Conservation (phyloP, 1,140 invertebrate genomes). For the Cotesia vestalis region DNA sequence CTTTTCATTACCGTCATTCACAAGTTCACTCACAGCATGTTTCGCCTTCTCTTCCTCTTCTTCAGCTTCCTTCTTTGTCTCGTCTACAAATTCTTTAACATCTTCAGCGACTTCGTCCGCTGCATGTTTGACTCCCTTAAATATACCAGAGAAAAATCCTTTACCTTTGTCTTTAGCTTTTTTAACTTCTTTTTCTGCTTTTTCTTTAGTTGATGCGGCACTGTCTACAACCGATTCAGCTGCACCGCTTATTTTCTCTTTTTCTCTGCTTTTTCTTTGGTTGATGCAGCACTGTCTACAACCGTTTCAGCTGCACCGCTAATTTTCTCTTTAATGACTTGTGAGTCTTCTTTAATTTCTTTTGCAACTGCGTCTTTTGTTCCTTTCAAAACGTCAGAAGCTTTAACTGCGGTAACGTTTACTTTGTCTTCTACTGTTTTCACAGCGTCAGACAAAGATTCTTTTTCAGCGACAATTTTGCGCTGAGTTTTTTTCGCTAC, state of each 20-base stretch:
- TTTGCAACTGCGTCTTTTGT: slow-evolving; percentile 19
- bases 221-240: neutral
- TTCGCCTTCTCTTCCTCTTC: slow-evolving; percentile 33
- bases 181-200: slow-evolving; percentile 27
- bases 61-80: slow-evolving; percentile 39
- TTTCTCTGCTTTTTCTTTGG: slow-evolving; percentile 41
- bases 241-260: no score
- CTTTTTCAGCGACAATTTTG: slow-evolving; percentile 2
- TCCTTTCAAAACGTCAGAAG: slow-evolving; percentile 6
- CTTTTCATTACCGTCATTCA: slow-evolving; percentile 32
- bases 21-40: neutral
- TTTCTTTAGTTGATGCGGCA: slow-evolving; percentile 21
- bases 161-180: slow-evolving; percentile 37
- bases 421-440: slow-evolving; percentile 30
- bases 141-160: slow-evolving; percentile 41
- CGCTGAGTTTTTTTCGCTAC: slow-evolving; percentile 29
- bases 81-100: slow-evolving; percentile 40
- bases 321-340: slow-evolving; percentile 26
- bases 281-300: slow-evolving; percentile 40
- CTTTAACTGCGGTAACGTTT: slow-evolving; percentile 3
- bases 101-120: slow-evolving; percentile 41
- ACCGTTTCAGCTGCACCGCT: slow-evolving; percentile 35
- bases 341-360: slow-evolving; percentile 37
- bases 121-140: slow-evolving; percentile 50
- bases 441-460: neutral